Base-by-base conservation (phyloP, 2,888 invertebrate genomes). In the Lathronympha strigana region DNA sequence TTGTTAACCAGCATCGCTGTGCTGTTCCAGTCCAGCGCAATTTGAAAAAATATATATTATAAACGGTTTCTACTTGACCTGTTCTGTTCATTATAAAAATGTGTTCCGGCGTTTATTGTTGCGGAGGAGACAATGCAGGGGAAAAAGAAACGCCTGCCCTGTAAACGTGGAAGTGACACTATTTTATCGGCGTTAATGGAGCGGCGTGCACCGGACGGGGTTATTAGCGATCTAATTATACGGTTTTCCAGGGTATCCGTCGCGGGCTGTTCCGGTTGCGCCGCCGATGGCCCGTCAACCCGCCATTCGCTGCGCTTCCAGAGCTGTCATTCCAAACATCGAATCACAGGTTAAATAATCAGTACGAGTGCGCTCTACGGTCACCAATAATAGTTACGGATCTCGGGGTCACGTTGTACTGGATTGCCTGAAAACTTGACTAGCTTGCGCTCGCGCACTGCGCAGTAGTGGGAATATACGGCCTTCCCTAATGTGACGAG, bases 191-290 rank as follows among this genome's bases (percentile, higher is more conserved):
- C 60, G 61, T 54, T 66, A 66, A 66, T 66, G 66, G 61, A 61
- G 60, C 58, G 31, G 70, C 75, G 74, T 78, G 77, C 76, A 72
- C 73, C 76, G 73, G 72, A 80, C 73, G 74, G 70, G 71, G 73
- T 76, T 79, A 78, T 81, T 82, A 81, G 78, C 76, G 77, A 76
- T 76, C 79, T 82, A 83, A 89, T 89, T 89, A 88, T 80, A 87
- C 78, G 83, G 79, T 74, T 81, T 78, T 83, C 79, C 81, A 79
- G 76, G 78, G 80, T 78, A 81, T 83, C 78, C 80, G 84, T 77
- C 40, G 60, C 79, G 80, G 77, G 76, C 72, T 78, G 79, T 82
- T 83, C 86, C 86, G 83, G 84, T 70, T 78, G 74, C 72, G 76
- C 74, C 28, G 67, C 68, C 72, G 64, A 60, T 73, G 68, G 82